A percentile compares a stretch with the other conserved stretches of the same genome.
Evolutionary conservation across 2,113 vertebrate genomes (phyloP).

Genomic region (Lasiurus cinereus): DNA sequence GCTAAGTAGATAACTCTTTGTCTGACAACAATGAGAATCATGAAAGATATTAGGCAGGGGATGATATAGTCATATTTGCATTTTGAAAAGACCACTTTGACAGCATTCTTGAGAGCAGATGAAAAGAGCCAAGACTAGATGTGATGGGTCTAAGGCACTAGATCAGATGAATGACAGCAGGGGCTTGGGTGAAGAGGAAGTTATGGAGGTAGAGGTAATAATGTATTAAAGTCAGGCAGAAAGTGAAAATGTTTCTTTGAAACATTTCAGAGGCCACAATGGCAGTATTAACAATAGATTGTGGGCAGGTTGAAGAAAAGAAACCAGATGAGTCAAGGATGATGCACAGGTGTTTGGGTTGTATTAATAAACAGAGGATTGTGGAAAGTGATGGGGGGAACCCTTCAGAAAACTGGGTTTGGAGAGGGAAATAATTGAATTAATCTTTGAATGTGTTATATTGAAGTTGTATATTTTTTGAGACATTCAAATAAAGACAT

Average conservation of each 20-base stretch:
- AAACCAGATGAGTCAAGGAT: background rate
- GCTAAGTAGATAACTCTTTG: background rate
- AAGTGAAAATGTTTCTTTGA: background rate
- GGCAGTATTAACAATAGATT: background rate
- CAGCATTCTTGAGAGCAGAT: background rate
- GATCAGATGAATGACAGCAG: background rate
- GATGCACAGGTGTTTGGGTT: background rate
- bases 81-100: background rate
- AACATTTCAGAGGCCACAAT: background rate
- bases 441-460: background rate
- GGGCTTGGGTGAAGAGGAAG: background rate
- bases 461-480: background rate
- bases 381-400: background rate
- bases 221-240: too few species aligned
- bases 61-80: background rate
- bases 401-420: background rate
- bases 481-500: background rate
- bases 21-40: background rate
- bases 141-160: background rate
- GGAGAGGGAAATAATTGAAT: rapidly evolving
- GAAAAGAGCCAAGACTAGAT: background rate
- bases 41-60: background rate
- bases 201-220: background rate
- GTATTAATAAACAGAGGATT: background rate
- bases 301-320: background rate